Evolutionary conservation across 2,113 vertebrate species (phyloP).

Genomic region (Pitta sordida): DNA sequence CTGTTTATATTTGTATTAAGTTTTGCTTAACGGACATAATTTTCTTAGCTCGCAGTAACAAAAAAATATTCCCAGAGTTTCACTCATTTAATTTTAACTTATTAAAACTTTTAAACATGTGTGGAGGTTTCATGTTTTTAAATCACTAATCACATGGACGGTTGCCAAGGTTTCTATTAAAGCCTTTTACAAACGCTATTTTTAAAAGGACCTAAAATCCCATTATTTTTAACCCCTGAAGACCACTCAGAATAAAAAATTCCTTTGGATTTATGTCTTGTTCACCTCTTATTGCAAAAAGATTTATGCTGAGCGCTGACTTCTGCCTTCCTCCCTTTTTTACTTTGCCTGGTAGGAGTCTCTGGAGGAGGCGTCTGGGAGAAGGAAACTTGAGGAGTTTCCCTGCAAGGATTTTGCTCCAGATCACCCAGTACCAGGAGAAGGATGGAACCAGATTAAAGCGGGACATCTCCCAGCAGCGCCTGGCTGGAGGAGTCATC

Average conservation of each 20-base stretch:
- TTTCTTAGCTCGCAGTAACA: conserved; percentile 65
- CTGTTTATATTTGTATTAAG: conserved; percentile 59
- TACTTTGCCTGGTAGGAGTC: background rate
- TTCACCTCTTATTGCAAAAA: background rate
- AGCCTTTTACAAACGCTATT: conserved; percentile 37
- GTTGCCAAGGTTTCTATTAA: conserved; percentile 56
- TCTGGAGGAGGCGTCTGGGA: background rate
- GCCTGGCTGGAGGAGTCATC: background rate
- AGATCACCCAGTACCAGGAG: background rate
- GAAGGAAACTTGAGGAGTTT: background rate
- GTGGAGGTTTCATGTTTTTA: conserved; percentile 50
- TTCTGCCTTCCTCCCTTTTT: conserved; percentile 2
- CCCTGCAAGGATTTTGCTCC: background rate
- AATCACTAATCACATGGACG: conserved; percentile 47
- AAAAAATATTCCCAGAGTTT: conserved; percentile 60
- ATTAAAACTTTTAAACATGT: conserved; percentile 67
- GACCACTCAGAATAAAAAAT: background rate
- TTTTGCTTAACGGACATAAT: conserved; percentile 22
- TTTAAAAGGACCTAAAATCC: conserved; percentile 58
- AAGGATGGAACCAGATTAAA: background rate
- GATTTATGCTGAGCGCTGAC: background rate
- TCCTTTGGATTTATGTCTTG: background rate
- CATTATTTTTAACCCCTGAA: conserved; percentile 58
- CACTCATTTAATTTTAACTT: conserved; percentile 53
- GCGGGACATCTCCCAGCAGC: background rate